Evolutionary conservation across 2,888 invertebrate species (phyloP), one percentile per base, ranked within the genome.

Genomic region (Sturmia bella): DNA sequence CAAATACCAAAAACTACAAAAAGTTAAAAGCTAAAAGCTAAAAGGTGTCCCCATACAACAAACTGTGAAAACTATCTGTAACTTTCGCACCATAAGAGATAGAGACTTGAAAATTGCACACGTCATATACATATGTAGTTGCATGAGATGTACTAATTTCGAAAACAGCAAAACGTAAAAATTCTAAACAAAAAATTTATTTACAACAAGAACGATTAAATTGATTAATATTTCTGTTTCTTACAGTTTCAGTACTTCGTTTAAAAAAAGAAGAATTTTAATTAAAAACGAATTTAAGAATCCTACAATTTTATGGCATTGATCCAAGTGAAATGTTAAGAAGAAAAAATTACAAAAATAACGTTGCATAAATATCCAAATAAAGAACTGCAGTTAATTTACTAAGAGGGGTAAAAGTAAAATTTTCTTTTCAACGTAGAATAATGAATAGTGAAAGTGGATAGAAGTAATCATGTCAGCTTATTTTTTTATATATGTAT

Each of bases 391-490:
- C 54, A 76, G 37, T 63, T 76, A 48, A 54, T 63, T 54, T 69
- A 27, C 63, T 63, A 45, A 61, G 39, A 45, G 17, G 12, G 13
- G n/a, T 41, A 24, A 52, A 45, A 45, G 13, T 12, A 48, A 68
- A 59, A 61, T 61, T 68, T 41, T 15, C 59, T 68, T 75, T 52
- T 3, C 17, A 69, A 52, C 15, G 32, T 27, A 32, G 27, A 66
- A 56, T 19, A 75, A 66, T 66, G 64, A 74, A 39, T 50, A 63
- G 69, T 70, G 70, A 76, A 76, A 76, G 69, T 69, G n/a, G n/a
- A n/a, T n/a, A n/a, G n/a, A n/a, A n/a, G n/a, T n/a, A n/a, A n/a
- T n/a, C n/a, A 54, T 68, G 57, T 41, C 45, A 48, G 39, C 21
- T 0, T n/a, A n/a, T 24, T 48, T 32, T 45, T 4, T 4, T 39